Conservation (phyloP, 2,113 vertebrate species). For the Chinchilla lanigera region DNA sequence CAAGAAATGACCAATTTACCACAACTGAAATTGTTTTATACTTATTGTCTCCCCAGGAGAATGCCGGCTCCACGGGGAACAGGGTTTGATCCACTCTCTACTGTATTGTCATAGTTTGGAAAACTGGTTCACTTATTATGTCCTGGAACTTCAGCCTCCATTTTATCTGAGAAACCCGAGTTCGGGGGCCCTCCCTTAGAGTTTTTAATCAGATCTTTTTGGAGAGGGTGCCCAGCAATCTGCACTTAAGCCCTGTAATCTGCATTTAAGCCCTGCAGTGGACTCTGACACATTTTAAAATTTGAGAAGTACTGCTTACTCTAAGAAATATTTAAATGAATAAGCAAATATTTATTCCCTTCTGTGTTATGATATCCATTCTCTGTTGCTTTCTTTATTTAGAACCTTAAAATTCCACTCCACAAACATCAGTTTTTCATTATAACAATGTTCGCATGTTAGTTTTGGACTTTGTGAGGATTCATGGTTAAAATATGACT, state of each 20-base stretch:
- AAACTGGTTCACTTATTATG: not conserved
- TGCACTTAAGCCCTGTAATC: not conserved
- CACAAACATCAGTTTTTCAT: not conserved
- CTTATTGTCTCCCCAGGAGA: not conserved
- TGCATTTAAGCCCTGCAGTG: not conserved
- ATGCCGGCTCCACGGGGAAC: not conserved
- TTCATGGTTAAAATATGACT: not conserved
- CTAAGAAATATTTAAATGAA: conserved; percentile 21
- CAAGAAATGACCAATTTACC: not conserved
- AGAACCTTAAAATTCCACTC: conserved; percentile 22
- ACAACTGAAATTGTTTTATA: not conserved
- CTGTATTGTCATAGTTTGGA: not conserved
- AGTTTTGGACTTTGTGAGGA: not conserved
- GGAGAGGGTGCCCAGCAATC: not conserved
- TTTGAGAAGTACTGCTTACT: conserved; percentile 17
- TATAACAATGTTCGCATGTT: not conserved
- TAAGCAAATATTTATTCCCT: not conserved
- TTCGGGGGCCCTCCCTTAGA: not conserved
- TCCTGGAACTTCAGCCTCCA: not conserved
- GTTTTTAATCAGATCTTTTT: not conserved
- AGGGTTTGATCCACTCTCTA: not conserved
- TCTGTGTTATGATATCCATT: not conserved
- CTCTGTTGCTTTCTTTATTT: not conserved
- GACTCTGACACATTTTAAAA: not conserved
- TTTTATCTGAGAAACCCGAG: not conserved